Conservation (phyloP, 2,888 invertebrate species). For the Saturnia pavonia region DNA sequence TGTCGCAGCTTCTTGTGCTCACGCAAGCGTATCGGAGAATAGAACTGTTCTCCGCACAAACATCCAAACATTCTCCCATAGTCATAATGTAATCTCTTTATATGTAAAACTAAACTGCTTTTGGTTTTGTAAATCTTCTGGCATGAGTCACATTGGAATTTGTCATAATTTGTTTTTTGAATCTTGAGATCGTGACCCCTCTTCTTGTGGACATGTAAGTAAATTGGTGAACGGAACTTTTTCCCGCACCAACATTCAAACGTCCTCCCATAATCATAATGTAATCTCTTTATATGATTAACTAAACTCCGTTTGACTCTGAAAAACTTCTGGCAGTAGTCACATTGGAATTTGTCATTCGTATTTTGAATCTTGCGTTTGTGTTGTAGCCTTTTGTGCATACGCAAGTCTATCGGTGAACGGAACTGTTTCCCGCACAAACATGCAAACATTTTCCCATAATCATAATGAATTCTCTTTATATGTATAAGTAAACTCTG, state of each 20-base stretch:
- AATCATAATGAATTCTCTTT: background rate
- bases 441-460: background rate
- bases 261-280: background rate
- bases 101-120: too few species aligned
- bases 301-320: background rate
- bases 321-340: background rate
- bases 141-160: background rate
- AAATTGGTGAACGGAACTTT: background rate
- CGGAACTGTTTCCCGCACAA: background rate
- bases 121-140: too few species aligned
- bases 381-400: background rate
- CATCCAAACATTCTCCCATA: too few species aligned
- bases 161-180: background rate
- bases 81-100: too few species aligned
- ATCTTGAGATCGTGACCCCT: background rate
- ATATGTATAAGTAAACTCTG: background rate
- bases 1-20: too few species aligned
- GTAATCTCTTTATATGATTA: background rate
- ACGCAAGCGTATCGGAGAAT: too few species aligned
- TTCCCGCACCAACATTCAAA: conserved; percentile 3
- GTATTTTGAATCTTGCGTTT: background rate
- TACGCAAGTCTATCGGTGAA: background rate
- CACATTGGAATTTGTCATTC: background rate
- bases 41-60: too few species aligned
- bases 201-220: background rate